These are phyloP conservation scores for Orthosia incerta DNA, from an alignment of 2,888 invertebrate genomes.

Conservation along the genomic window DNA sequence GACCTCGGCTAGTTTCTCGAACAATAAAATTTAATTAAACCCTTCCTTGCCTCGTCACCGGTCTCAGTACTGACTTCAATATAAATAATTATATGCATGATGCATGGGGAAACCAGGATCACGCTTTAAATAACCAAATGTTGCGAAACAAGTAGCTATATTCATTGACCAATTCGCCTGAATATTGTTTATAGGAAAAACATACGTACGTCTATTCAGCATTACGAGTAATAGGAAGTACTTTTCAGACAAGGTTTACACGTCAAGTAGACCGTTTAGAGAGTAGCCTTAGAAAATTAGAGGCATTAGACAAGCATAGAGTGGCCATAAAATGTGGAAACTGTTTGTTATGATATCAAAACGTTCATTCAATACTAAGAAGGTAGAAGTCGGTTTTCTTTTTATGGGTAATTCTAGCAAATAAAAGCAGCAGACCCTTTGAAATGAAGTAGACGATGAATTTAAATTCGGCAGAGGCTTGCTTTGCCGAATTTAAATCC, in stretches of 20 bases:
- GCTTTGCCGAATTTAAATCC: neutral
- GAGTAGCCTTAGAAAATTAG: conserved; percentile 78
- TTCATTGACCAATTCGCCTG: neutral
- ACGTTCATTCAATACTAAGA: neutral
- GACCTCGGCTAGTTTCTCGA: conserved; percentile 54
- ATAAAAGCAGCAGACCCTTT: neutral
- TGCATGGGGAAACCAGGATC: conserved; percentile 2
- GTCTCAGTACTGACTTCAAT: conserved; percentile 18
- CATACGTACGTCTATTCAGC: neutral
- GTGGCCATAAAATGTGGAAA: conserved; percentile 68
- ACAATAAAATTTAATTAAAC: conserved; percentile 48
- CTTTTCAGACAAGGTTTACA: conserved; percentile 70
- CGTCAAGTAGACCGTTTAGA: conserved; percentile 78
- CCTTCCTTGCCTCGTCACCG: conserved; percentile 48
- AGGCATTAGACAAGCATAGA: conserved; percentile 60
- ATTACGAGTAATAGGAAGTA: conserved; percentile 34
- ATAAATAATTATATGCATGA: conserved; percentile 22
- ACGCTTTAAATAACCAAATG: neutral
- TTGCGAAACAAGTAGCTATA: no score
- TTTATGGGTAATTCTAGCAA: no score
- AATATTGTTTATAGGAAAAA: neutral
- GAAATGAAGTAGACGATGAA: neutral
- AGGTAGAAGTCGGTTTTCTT: neutral
- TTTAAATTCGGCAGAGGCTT: neutral
- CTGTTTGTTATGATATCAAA: neutral